These are phyloP conservation scores for Arion vulgaris DNA, from an alignment of 1,140 invertebrate genomes.

Conservation along the genomic window DNA sequence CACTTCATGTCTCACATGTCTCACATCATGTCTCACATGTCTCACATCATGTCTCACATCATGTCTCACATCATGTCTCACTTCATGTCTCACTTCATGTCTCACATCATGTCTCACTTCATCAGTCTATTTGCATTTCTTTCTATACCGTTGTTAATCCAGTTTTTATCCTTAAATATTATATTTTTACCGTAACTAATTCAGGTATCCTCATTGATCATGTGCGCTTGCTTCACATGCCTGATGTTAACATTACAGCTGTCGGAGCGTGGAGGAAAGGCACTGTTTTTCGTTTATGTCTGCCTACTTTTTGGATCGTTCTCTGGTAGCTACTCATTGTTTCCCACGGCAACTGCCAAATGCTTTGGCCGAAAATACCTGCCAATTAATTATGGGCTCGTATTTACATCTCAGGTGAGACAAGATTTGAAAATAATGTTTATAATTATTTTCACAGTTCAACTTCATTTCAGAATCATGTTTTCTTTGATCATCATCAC, in stretches of 20 bases:
- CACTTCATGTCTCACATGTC: neutral
- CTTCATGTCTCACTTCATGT: too few relatives aligned
- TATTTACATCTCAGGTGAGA: conserved; percentile 59
- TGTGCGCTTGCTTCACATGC: conserved; percentile 40
- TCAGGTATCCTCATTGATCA: conserved; percentile 50
- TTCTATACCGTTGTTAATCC: too few relatives aligned
- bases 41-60: too few relatives aligned
- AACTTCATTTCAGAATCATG: too few relatives aligned
- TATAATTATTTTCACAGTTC: too few relatives aligned
- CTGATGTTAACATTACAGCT: conserved; percentile 51
- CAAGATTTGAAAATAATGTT: neutral
- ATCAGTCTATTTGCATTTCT: too few relatives aligned
- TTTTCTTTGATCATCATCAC: too few relatives aligned
- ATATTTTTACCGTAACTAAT: conserved; percentile 2
- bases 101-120: too few relatives aligned
- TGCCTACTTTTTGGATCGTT: conserved; percentile 58
- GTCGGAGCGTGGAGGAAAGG: conserved; percentile 46
- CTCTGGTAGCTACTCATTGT: conserved; percentile 60
- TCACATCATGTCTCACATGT: too few relatives aligned
- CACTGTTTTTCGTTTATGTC: conserved; percentile 59
- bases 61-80: too few relatives aligned
- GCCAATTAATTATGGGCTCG: conserved; percentile 58
- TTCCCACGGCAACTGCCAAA: conserved; percentile 57
- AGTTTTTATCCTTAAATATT: too few relatives aligned
- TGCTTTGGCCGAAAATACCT: conserved; percentile 57